Base-by-base conservation (phyloP, 2,113 vertebrate species). In the Dipodomys stephensi region DNA sequence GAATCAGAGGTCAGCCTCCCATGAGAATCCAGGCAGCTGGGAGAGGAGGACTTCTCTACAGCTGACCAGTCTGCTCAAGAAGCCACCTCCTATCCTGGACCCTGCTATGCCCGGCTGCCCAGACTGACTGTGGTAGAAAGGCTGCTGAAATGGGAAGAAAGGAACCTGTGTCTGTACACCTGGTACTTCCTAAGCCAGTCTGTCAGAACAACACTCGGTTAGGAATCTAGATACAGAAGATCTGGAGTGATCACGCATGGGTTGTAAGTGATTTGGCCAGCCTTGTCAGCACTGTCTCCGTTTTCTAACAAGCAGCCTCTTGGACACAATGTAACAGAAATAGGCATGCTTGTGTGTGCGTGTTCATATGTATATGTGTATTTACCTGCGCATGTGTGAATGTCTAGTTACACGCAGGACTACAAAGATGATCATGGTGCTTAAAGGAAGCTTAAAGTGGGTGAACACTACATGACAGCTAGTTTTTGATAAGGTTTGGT, bases 231-330 rank as follows among this genome's bases (percentile, higher is more conserved):
- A 78, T 28, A 35, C 39, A 4, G 72, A n/a, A 81, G 69, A 67
- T 5, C 78, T 27, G 44, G n/a, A 35, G 49, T 90, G 49, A 64
- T 30, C 32, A 18, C 4, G 1, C 6, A 49, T 13, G n/a, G 64
- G 28, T 15, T 30, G 23, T 80, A 11, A 76, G 64, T 72, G 69
- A n/a, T 60, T 74, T 49, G 28, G 25, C 7, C 10, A 80, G 53
- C 57, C n/a, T 13, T 13, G 35, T 53, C 64, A 84, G n/a, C 35
- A 62, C n/a, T 76, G 27, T 44, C 69, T 95, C 27, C 62, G 49
- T 39, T 49, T 94, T 46, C 87, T 32, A 71, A 71, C 23, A 83
- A 89, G 53, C 3, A 92, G 8, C 46, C 84, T 92, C 28, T 82
- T 74, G 69, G 53, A 88, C 15, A 86, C 64, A 46, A 35, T 76